Evolutionary conservation across 2,113 vertebrate species (phyloP), one percentile per base, ranked within the genome.

Genomic region (Aythya baeri): DNA sequence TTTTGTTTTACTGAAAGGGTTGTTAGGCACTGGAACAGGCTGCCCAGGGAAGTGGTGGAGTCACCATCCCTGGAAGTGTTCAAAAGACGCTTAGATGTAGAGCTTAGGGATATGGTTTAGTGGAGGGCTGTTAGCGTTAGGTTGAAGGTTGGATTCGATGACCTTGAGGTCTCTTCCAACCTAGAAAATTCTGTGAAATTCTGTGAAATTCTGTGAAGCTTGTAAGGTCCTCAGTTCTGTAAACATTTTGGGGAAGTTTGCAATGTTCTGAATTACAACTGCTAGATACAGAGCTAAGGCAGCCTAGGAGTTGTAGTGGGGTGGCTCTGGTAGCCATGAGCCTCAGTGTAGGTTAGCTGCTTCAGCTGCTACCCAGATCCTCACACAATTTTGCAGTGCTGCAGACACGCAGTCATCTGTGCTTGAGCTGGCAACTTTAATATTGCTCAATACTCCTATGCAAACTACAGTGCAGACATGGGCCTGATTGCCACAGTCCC

Each of bases 391-490:
- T 43, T 22, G 38, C 7, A 22, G 17, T 50, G 46, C 86, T 73
- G 59, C 41, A 52, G 41, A 6, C 12, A 9, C 0, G 2, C 58
- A 77, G 27, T 32, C 6, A 3, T 11, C 50, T 2, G 1, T 31
- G 13, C 32, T 62, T 50, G 7, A 59, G 32, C 70, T 50, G 49
- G 17, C 32, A 46, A 63, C 15, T 21, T 14, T 20, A 44, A 32
- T 1, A 1, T 32, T 20, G 17, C 27, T 59, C 1, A 0, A 20
- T 17, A 27, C 6, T 5, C 22, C 26, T 8, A 1, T 23, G 29
- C 29, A 29, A 59, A n/a, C 52, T 38, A 41, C 52, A 54, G 18
- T 12, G 29, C 13, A 11, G 38, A 13, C 14, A 3, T 27, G 3
- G 25, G 14, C 17, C 23, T 52, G 13, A 32, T 38, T 62, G 65